Conservation (phyloP, 2,888 invertebrate genomes). For the Drosophila stalkeri region DNA sequence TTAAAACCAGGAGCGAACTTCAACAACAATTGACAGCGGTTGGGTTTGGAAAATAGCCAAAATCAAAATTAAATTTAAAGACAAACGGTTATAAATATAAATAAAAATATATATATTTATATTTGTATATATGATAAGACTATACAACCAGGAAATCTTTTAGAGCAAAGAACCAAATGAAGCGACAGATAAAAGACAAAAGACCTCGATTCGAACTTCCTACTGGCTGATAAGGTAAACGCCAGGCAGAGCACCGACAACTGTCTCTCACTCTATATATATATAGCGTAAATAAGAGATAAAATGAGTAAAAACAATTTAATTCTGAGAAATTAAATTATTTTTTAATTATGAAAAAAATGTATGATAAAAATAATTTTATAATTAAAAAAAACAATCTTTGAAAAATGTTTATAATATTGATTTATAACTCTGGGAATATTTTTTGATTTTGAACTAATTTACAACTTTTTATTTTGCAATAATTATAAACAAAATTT, state of each 20-base stretch:
- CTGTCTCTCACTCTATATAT: neutral
- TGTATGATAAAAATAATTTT: too few relatives aligned
- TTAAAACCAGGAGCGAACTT: too few relatives aligned
- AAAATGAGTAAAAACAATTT: conserved; percentile 28
- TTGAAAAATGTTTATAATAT: too few relatives aligned
- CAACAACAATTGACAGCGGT: too few relatives aligned
- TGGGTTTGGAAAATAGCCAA: conserved; percentile 45
- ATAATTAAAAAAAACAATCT: too few relatives aligned
- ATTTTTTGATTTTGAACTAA: too few relatives aligned
- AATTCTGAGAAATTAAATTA: conserved; percentile 20
- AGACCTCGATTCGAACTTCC: conserved; percentile 36
- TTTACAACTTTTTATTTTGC: too few relatives aligned
- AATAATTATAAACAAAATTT: too few relatives aligned
- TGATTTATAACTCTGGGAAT: too few relatives aligned
- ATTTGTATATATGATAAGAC: neutral
- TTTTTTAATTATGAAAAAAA: too few relatives aligned
- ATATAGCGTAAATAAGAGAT: conserved; percentile 13
- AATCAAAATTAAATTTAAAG: conserved; percentile 33
- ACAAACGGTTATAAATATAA: neutral
- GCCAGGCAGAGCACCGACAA: conserved; percentile 20
- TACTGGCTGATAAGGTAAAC: conserved; percentile 39
- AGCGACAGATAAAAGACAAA: conserved; percentile 27
- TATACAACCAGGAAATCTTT: conserved; percentile 29
- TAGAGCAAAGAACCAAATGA: conserved; percentile 6
- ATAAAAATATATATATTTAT: neutral